Evolutionary conservation across 2,113 vertebrate genomes (phyloP).

Genomic region (Protobothrops flavoviridis): DNA sequence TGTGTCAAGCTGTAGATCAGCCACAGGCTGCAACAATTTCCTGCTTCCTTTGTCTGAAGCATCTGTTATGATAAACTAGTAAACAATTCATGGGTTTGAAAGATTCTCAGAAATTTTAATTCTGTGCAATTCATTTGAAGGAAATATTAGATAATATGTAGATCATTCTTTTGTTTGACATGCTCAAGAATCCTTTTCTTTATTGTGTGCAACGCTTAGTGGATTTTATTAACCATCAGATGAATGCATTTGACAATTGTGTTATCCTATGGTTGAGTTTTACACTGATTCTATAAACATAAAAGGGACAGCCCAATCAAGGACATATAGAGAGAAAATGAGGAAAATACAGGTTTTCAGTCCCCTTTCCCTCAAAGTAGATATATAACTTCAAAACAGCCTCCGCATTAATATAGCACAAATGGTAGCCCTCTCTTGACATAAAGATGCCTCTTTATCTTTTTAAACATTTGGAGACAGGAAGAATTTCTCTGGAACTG

Average conservation of each 20-base stretch:
- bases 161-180: conserved; percentile 53
- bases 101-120: conserved; percentile 65
- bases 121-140: conserved; percentile 56
- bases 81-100: conserved; percentile 72
- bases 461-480: not conserved
- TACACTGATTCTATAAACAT: conserved; percentile 25
- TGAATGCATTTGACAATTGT: not conserved
- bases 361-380: not conserved
- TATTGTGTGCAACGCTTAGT: conserved; percentile 40
- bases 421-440: not conserved
- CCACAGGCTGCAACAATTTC: conserved; percentile 69
- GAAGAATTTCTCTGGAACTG: not conserved
- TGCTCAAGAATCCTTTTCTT: conserved; percentile 44
- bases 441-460: not conserved
- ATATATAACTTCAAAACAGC: not conserved
- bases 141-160: conserved; percentile 59
- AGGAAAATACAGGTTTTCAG: not conserved
- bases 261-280: not conserved
- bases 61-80: conserved; percentile 79
- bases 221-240: conserved; percentile 34
- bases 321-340: not conserved
- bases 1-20: conserved; percentile 66
- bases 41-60: conserved; percentile 75
- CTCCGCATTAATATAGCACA: not conserved
- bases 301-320: not conserved